A percentile compares a stretch with the other conserved stretches of the same genome.
Conservation (phyloP, 2,113 vertebrate genomes). For the Pelusios castaneus region DNA sequence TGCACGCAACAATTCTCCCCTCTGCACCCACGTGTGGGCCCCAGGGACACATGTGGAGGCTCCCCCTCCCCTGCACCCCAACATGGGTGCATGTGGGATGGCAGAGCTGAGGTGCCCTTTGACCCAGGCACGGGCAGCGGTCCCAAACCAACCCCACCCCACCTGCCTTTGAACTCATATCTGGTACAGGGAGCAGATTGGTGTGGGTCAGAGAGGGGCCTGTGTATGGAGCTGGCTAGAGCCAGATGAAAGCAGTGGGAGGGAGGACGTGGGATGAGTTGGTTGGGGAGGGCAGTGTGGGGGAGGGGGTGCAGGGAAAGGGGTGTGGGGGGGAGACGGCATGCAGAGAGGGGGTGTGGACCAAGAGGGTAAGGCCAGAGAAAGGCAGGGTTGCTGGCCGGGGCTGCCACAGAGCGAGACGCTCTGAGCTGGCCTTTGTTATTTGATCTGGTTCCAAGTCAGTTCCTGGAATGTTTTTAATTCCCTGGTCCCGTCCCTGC, state of each 20-base stretch:
- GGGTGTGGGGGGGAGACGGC: neutral
- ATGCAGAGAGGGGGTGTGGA: neutral
- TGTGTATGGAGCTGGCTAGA: neutral
- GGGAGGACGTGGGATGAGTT: too few relatives aligned
- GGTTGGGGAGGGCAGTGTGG: too few relatives aligned
- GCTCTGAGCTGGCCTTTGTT: conserved; percentile 52
- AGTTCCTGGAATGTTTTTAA: conserved; percentile 72
- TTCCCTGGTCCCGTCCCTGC: conserved; percentile 57
- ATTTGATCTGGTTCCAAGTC: conserved; percentile 67
- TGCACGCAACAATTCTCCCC: neutral
- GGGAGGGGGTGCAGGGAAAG: too few relatives aligned
- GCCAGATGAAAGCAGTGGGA: neutral
- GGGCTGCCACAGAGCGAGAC: conserved; percentile 20
- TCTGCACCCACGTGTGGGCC: neutral
- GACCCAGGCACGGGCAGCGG: neutral
- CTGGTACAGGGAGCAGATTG: neutral
- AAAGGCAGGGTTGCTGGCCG: neutral
- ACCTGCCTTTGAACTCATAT: neutral
- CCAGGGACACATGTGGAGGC: neutral
- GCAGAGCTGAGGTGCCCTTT: neutral
- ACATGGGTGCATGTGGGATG: neutral
- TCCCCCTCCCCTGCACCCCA: neutral
- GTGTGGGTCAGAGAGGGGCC: neutral
- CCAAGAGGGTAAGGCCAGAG: neutral
- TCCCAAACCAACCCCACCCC: neutral